Conservation (phyloP, 2,797 vertebrate species). For the Pseudochaenichthys georgianus region DNA sequence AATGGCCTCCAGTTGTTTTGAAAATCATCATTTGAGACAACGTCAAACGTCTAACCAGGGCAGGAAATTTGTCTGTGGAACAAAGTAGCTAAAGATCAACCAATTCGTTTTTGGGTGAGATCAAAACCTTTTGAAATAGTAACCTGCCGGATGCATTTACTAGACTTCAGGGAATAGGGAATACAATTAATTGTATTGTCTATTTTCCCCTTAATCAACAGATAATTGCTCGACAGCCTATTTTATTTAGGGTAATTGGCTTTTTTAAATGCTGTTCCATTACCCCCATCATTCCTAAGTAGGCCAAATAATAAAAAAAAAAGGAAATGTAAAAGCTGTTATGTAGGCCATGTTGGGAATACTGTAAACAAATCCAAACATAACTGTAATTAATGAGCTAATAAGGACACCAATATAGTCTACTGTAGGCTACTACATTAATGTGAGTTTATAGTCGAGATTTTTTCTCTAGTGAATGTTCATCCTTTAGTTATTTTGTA, state of each 20-base stretch:
- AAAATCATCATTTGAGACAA: constrained; percentile 52
- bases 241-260: neutral
- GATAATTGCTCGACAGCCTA: neutral
- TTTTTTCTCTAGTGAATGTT: neutral
- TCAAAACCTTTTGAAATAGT: constrained; percentile 6
- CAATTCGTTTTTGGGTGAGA: constrained; percentile 9
- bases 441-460: neutral
- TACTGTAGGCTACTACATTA: neutral
- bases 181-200: neutral
- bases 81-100: constrained; percentile 2
- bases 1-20: constrained; percentile 46
- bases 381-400: neutral
- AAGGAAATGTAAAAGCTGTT: neutral
- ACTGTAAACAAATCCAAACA: neutral
- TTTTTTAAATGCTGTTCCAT: neutral
- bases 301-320: neutral
- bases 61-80: constrained; percentile 49
- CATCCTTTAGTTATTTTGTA: constrained; percentile 24
- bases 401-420: neutral
- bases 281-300: neutral
- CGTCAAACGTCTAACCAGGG: constrained; percentile 12
- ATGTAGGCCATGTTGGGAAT: neutral
- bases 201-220: constrained; percentile 24
- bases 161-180: constrained; percentile 3
- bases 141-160: constrained; percentile 13